These are phyloP conservation scores for Limonius californicus DNA, from an alignment of 1,140 invertebrate species.

Conservation along the genomic window DNA sequence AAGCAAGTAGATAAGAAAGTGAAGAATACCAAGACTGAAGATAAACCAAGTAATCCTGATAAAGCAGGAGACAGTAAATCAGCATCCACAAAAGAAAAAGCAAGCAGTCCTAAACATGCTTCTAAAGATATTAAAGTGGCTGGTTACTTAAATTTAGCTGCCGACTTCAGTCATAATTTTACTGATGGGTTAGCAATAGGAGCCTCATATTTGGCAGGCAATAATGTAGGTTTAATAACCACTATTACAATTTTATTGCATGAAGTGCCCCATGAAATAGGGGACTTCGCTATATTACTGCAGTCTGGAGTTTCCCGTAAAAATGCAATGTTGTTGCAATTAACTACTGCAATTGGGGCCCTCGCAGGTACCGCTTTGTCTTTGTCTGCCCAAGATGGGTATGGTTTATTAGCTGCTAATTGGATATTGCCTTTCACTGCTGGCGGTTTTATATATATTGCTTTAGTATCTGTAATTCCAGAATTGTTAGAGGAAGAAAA, in stretches of 20 bases:
- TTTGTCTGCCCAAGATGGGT: conserved; percentile 70
- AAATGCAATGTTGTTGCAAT: conserved; percentile 89
- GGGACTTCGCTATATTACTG: conserved; percentile 95
- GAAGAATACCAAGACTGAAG: conserved; percentile 41
- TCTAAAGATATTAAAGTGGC: conserved; percentile 71
- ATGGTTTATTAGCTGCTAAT: conserved; percentile 69
- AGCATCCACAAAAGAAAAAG: conserved; percentile 13
- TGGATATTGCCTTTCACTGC: conserved; percentile 95
- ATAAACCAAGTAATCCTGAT: conserved; percentile 44
- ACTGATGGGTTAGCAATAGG: conserved; percentile 96
- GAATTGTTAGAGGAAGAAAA: conserved; percentile 80
- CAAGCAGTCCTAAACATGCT: conserved; percentile 39
- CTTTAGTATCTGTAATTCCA: conserved; percentile 94
- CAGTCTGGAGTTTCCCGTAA: conserved; percentile 86
- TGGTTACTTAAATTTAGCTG: conserved; percentile 90
- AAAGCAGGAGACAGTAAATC: conserved; percentile 26
- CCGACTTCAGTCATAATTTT: conserved; percentile 95
- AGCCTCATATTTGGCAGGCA: conserved; percentile 90
- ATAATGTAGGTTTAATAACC: conserved; percentile 77
- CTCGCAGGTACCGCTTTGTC: conserved; percentile 86
- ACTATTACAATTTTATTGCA: conserved; percentile 92
- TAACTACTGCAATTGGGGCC: conserved; percentile 92
- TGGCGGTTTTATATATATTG: conserved; percentile 97
- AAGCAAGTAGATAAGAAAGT: conserved; percentile 45
- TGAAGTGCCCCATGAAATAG: conserved; percentile 97